Evolutionary conservation across 2,888 invertebrate species (phyloP).

Genomic region (Galerucella calmariensis): DNA sequence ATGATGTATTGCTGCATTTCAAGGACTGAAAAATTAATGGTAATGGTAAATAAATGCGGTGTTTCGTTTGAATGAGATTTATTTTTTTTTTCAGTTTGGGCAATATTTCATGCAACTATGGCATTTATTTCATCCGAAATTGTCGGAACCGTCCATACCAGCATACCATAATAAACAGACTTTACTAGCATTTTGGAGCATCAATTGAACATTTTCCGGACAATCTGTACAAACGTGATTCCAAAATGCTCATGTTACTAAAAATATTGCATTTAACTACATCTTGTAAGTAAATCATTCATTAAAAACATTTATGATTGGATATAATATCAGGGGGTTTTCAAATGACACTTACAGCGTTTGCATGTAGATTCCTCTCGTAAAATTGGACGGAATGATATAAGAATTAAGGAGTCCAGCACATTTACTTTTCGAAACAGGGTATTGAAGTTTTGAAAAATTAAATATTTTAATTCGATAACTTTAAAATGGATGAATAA

Average conservation of each 20-base stretch:
- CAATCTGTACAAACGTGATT: too few relatives aligned
- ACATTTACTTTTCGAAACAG: too few relatives aligned
- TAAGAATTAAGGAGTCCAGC: too few relatives aligned
- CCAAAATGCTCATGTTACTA: conserved; percentile 86
- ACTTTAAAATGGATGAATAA: too few relatives aligned
- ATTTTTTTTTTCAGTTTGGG: conserved; percentile 77
- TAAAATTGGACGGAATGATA: too few relatives aligned
- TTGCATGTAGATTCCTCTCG: too few relatives aligned
- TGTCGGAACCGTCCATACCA: conserved; percentile 93
- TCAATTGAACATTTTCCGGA: too few relatives aligned
- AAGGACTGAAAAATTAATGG: conserved; percentile 92
- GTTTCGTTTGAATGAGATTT: background rate
- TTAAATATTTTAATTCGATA: too few relatives aligned
- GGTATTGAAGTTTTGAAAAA: too few relatives aligned
- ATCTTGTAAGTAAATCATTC: conserved; percentile 79
- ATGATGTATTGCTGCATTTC: conserved; percentile 92
- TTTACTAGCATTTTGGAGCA: conserved; percentile 91
- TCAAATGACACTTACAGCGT: too few relatives aligned
- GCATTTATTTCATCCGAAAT: conserved; percentile 93
- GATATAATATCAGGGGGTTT: too few relatives aligned
- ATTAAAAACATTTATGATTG: background rate
- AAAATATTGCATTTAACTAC: conserved; percentile 96
- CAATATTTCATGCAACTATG: conserved; percentile 91
- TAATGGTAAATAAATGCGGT: conserved; percentile 59
- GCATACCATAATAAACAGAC: conserved; percentile 97